Percentiles rank a stretch among this genome's conserved stretches.
These are phyloP conservation scores for Drosophila ambigua DNA, from an alignment of 1,140 invertebrate species.

Conservation along the genomic window DNA sequence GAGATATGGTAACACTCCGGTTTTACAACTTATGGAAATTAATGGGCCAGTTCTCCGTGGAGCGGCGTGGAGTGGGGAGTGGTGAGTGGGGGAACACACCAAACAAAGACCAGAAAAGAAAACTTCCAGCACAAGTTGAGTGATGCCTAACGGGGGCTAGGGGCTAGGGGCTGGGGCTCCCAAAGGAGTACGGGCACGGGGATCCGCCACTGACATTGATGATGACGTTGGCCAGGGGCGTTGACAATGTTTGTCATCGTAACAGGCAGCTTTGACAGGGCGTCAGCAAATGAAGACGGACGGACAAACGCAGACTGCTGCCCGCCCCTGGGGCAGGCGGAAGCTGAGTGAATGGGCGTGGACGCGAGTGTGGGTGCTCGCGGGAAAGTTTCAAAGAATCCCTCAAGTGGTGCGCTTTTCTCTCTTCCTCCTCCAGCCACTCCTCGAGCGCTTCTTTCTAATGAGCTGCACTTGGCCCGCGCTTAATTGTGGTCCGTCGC, in stretches of 20 bases:
- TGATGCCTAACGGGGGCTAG: slow-evolving; percentile 44
- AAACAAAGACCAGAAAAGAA: slow-evolving; percentile 39
- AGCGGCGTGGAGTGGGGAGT: neutral
- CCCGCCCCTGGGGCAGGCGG: neutral
- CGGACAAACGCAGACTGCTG: slow-evolving; percentile 9
- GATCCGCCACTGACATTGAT: slow-evolving; percentile 69
- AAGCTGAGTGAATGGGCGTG: slow-evolving; percentile 38
- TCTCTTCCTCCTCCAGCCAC: neutral
- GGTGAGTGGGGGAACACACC: slow-evolving; percentile 5
- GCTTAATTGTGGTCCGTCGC: slow-evolving; percentile 58
- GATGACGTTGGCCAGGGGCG: slow-evolving; percentile 73
- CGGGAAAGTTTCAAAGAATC: slow-evolving; percentile 25
- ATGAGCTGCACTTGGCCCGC: slow-evolving; percentile 72
- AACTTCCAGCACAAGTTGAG: slow-evolving; percentile 67
- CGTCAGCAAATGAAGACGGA: slow-evolving; percentile 62
- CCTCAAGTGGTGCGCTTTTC: slow-evolving; percentile 45
- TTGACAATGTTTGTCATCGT: slow-evolving; percentile 76
- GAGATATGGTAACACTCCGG: slow-evolving; percentile 64
- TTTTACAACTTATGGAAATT: slow-evolving; percentile 81
- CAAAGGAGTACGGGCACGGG: neutral
- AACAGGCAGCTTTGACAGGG: slow-evolving; percentile 50
- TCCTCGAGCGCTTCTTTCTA: slow-evolving; percentile 10
- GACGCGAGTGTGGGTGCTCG: neutral
- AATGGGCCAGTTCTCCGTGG: slow-evolving; percentile 56
- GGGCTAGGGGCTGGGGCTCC: no score